These are phyloP conservation scores for Drosophila eugracilis DNA, from an alignment of 1,140 invertebrate genomes.

Conservation along the genomic window DNA sequence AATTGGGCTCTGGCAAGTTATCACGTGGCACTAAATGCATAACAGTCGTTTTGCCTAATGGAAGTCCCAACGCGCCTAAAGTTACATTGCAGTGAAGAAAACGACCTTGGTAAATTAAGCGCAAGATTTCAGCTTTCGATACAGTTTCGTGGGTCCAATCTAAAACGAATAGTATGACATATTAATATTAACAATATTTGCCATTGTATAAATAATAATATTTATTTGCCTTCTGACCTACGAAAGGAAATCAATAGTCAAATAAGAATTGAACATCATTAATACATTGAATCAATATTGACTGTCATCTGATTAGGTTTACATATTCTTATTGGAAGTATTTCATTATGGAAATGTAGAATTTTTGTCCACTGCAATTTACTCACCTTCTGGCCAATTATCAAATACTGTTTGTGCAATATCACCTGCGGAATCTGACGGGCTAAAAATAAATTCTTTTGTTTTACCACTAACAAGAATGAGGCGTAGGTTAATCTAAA, in stretches of 20 bases:
- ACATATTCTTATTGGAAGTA: too few relatives aligned
- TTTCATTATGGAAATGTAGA: too few relatives aligned
- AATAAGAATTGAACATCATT: too few relatives aligned
- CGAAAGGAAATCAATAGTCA: too few relatives aligned
- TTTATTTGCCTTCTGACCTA: too few relatives aligned
- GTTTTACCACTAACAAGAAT: constrained; percentile 99
- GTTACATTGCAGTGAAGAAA: constrained; percentile 99
- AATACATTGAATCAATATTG: too few relatives aligned
- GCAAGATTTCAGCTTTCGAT: constrained; percentile 97
- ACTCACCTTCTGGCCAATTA: constrained; percentile 97
- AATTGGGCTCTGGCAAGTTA: constrained; percentile 99
- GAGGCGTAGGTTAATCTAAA: constrained; percentile 97
- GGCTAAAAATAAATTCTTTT: constrained; percentile 99
- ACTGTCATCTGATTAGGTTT: too few relatives aligned
- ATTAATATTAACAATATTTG: too few relatives aligned
- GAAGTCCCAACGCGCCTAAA: constrained; percentile 97
- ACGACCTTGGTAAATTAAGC: constrained; percentile 99
- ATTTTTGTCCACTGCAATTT: too few relatives aligned
- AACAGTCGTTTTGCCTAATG: constrained; percentile 98
- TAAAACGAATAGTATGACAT: too few relatives aligned
- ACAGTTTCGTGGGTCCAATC: constrained; percentile 98
- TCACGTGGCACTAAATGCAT: constrained; percentile 99
- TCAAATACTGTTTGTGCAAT: constrained; percentile 99
- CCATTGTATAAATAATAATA: too few relatives aligned
- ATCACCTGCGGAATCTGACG: constrained; percentile 98